Base-by-base conservation (phyloP, 2,113 vertebrate genomes). In the human region DNA sequence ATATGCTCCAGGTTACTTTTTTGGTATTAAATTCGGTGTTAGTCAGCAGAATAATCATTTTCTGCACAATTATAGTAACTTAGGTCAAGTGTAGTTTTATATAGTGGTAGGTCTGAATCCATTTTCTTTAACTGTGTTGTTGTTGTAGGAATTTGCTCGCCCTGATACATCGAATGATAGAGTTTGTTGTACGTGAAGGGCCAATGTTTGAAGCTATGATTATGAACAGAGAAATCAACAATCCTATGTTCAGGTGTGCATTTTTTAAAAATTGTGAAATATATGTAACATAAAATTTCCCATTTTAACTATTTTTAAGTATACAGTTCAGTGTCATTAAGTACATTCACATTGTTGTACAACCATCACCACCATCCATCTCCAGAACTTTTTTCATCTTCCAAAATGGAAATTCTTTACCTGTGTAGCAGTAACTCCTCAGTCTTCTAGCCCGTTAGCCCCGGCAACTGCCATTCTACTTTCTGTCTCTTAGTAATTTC, bases 181-280 rank as follows among this genome's bases (percentile, higher is more conserved):
- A 99, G 99, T 99, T 99, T 99, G 99, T 99, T 99, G 99, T 99
- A 99, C 99, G 99, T 99, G 99, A 99, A 99, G 99, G 99, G 98
- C 99, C 99, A 85, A 99, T 99, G 99, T 99, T 99, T 99, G 99
- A 99, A 99, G 99, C 99, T 98, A 99, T 99, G 99, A 99, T 99
- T 98, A 99, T 99, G 99, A 99, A 99, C 99, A 95, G 99, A 99
- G 99, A 99, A 98, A 99, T 99, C 98, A 99, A 99, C 99, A 99
- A 99, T 97, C 99, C 99, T 38, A 99, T 99, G 99, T 99, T 99
- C 99, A 99, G 99, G 99, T 99, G 61, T 91, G 99, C 90, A 84
- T 72, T 96, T 90, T 2, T 25, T 13, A 25, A 72, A 93, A 73
- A 50, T 59, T 92, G 22, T 84, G 35, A 61, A 89, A 76, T 50